Evolutionary conservation across 2,888 invertebrate genomes (phyloP).

Genomic region (Lacanobia wlatinum): DNA sequence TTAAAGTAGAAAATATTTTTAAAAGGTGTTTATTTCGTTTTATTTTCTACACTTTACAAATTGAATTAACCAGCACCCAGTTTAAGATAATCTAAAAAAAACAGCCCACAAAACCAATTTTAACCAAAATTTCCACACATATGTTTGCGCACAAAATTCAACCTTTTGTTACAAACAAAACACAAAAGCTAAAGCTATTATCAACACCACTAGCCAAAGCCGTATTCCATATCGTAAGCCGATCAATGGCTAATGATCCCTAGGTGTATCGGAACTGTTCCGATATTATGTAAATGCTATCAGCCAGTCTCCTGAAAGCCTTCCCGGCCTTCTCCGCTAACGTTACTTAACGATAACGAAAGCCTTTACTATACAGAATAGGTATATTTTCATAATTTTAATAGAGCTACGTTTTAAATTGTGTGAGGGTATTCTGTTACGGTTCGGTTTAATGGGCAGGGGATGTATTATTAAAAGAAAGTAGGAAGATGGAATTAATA

Average conservation of each 20-base stretch:
- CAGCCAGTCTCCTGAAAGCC: conserved; percentile 79
- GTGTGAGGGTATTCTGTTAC: conserved; percentile 50
- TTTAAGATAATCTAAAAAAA: background rate
- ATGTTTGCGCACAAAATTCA: conserved; percentile 20
- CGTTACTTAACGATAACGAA: conserved; percentile 77
- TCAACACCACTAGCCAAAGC: conserved; percentile 54
- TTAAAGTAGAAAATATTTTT: background rate
- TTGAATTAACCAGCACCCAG: background rate
- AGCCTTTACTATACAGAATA: conserved; percentile 67
- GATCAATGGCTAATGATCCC: conserved; percentile 85
- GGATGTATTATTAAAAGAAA: conserved; percentile 25
- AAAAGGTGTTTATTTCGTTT: background rate
- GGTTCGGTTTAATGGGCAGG: conserved; percentile 36
- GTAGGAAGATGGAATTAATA: conserved; percentile 11
- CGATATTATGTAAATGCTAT: conserved; percentile 88
- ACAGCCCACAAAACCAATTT: background rate
- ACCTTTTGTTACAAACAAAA: conserved; percentile 39
- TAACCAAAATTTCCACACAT: background rate
- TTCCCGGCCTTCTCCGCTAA: conserved; percentile 73
- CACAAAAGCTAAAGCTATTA: conserved; percentile 50
- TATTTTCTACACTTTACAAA: background rate
- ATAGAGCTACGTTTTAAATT: conserved; percentile 58
- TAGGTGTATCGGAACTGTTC: conserved; percentile 82
- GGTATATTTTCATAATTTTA: conserved; percentile 65
- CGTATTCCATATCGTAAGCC: conserved; percentile 80